Base-by-base conservation (phyloP, 2,113 vertebrate genomes). In the Psilopsiagon aymara region DNA sequence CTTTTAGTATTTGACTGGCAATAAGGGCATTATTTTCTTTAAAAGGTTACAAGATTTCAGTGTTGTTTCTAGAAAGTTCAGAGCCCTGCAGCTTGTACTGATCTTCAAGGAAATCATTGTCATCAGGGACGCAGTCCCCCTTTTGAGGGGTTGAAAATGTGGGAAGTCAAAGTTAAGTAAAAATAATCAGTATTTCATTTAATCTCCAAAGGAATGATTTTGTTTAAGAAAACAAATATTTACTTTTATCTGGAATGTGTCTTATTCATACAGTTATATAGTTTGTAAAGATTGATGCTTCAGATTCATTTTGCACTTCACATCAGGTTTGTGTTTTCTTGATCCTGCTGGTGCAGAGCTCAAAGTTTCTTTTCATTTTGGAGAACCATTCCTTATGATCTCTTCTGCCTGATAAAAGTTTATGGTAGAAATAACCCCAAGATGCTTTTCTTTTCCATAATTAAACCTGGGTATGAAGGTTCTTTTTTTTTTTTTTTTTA, bases 211-310 rank as follows among this genome's bases (percentile, higher is more conserved):
- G 44, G 46, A 87, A 73, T 80, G 24, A 62, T 74, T 90, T 95
- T 39, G 59, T 81, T 86, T 77, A 91, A 77, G 75, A 82, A 53
- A 90, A 82, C 67, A 91, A 95, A 95, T 88, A 90, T 71, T 94
- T 94, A 64, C 52, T 82, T 95, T 92, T 29, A 43, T 94, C 71
- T 94, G 63, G n/a, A 87, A 66, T 89, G 91, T 88, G 11, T 74
- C 76, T 92, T 96, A 94, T 95, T 96, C 89, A 88, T 94, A 39
- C 19, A 0, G 4, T 64, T 80, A 41, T 23, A 46, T 44, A 68
- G 57, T 44, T 92, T 68, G 49, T 85, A 69, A 89, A 85, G 89
- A 76, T 35, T 69, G 1, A 31, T 90, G 37, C 84, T 91, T 95
- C 82, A 86, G 69, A 85, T 89, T 69, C 0, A 20, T 79, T 94